These are phyloP conservation scores for Poeciliopsis turneri DNA, from an alignment of 2,797 vertebrate species.

Conservation along the genomic window DNA sequence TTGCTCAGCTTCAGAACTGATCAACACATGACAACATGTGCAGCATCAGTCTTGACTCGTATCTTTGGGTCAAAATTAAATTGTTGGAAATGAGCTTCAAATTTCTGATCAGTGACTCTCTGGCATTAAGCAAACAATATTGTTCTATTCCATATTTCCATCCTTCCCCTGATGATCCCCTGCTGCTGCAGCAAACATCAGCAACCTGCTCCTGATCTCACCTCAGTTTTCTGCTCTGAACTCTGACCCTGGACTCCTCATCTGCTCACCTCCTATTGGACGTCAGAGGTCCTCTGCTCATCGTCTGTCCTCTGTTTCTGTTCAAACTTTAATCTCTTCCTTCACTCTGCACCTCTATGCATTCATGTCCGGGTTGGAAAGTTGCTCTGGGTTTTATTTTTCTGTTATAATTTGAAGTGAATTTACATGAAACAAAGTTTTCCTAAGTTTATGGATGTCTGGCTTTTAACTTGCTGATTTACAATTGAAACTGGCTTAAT, in stretches of 20 bases:
- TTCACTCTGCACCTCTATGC: constrained; percentile 22
- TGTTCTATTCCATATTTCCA: constrained; percentile 42
- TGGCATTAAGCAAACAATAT: neutral
- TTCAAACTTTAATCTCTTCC: constrained; percentile 21
- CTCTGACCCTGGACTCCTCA: constrained; percentile 46
- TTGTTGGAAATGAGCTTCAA: neutral
- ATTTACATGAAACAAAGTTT: neutral
- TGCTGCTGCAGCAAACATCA: constrained; percentile 26
- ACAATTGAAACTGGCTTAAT: neutral
- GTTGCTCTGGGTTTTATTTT: neutral
- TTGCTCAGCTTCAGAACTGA: neutral
- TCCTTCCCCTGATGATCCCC: constrained; percentile 27
- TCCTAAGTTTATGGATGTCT: neutral
- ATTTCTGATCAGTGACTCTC: neutral
- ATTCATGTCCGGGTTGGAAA: constrained; percentile 49
- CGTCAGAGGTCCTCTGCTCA: constrained; percentile 6
- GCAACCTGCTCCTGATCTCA: constrained; percentile 40
- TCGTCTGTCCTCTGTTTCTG: constrained; percentile 4
- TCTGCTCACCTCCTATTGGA: constrained; percentile 27
- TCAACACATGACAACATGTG: neutral
- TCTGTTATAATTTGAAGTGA: neutral
- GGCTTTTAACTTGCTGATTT: neutral
- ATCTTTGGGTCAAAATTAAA: no score
- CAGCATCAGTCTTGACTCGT: neutral
- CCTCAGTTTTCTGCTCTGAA: constrained; percentile 56